Base-by-base conservation (phyloP, 2,113 vertebrate species). In the Lontra canadensis region DNA sequence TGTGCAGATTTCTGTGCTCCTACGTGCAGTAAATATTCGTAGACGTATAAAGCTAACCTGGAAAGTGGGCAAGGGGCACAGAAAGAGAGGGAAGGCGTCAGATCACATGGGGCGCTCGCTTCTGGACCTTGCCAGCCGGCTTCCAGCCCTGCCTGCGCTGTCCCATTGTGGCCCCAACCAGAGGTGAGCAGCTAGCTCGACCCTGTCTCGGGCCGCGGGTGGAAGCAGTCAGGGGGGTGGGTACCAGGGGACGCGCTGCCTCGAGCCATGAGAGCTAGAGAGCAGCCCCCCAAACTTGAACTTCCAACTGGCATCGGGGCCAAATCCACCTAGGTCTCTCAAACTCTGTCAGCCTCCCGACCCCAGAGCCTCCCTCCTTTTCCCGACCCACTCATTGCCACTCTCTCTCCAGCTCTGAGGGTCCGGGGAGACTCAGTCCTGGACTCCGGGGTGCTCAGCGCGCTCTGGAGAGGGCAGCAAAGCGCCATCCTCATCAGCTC, bases 1-100 rank as follows among this genome's bases (percentile, higher is more conserved):
- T 99, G 99, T 98, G 99, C 99, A 0, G 99, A 99, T 99, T 99
- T 99, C 99, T 99, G 99, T 95, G 99, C 99, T 97, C 99, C 99
- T 97, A 99, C 99, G 97, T 99, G 99, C 97, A 99, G 99, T 98
- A 99, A 99, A 99, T 99, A 99, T 98, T 99, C 99, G 94, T 99
- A 99, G 90, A 99, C 99, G 36, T 99, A 99, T 73, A 99, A 98
- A 63, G 99, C 99, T 98, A 99, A 98, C 99, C 99, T 99, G 90
- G 14, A 96, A 82, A 93, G 98, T 67, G 78, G 83, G 63, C 29
- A 94, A 94, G 73, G 29, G 31, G 47, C 49, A 90, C 3, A 93
- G 82, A 91, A 67, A 91, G n/a, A 61, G 63, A 73, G 29, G 10
- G 34, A 61, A 78, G 69, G 71, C 39, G 94, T 97, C 96, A 98